Evolutionary conservation across 2,888 invertebrate species (phyloP), one percentile per base, ranked within the genome.

Genomic region (Rhopalosiphum nymphaeae): DNA sequence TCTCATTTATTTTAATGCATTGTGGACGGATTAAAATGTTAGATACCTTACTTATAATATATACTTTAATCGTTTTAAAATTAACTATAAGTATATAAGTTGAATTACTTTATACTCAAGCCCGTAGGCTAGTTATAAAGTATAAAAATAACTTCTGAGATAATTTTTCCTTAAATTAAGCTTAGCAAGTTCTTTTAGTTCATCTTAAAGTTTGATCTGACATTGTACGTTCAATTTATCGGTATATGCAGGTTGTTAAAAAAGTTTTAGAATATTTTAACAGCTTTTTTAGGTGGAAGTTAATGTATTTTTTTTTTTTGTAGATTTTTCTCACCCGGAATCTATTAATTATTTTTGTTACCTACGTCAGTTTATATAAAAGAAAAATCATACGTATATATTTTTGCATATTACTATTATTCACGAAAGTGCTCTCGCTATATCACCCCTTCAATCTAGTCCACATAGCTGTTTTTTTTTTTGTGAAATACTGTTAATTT

Each of bases 221-320:
- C 21, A 10, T 29, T 56, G 16, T 3, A 56, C n/a, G 61, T 85
- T n/a, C 25, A 91, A 86, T 46, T 44, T 13, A 85, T 1, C 21
- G 44, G n/a, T 46, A 25, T 49, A 61, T 90, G 10, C 46, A 67
- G 26, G 25, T 46, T 90, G 61, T 67, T 49, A 25, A 86, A 91
- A 89, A 86, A 57, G n/a, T 91, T 57, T 86, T 56, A n/a, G 25
- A 85, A 86, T 86, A 46, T 44, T 85, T 13, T 1, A 5, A 26
- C n/a, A 42, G 21, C n/a, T 67, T 84, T 91, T 57, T 29, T 11
- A 21, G 13, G 36, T 44, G 25, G 21, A 85, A 85, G 57, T 86
- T 85, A 86, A 46, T 57, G 21, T 78, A 86, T 10, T 91, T 78
- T 46, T n/a, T 87, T 89, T 29, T 89, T 61, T 56, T 16, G 89